Percentiles rank a stretch among this genome's conserved stretches.
phyloP scores from a whole-genome alignment of 2,113 vertebrate genomes.

The Dolichotis patagonum region DNA sequence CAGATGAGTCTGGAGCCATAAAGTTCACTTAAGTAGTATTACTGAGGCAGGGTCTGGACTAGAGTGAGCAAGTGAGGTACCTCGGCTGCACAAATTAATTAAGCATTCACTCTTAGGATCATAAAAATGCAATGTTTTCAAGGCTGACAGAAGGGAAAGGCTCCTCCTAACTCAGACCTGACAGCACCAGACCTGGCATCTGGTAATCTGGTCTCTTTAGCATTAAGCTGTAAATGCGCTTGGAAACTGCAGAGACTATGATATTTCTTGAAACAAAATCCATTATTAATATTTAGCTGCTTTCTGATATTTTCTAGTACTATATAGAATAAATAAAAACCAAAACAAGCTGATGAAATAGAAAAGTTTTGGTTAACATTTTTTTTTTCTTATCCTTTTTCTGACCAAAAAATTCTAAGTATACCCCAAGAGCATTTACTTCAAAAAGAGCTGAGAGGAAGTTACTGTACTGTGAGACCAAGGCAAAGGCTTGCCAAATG shows the following conservation, averaged over 20 bases:
- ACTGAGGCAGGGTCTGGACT: not conserved
- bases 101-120: not conserved
- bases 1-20: not conserved
- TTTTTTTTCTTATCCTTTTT: slow-evolving; percentile 8
- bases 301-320: slow-evolving; percentile 29
- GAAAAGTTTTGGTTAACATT: slow-evolving; percentile 18
- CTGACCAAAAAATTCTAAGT: slow-evolving; percentile 25
- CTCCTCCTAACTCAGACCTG: not conserved
- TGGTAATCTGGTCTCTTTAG: not conserved
- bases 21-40: not conserved
- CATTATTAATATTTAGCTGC: not conserved
- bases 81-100: not conserved
- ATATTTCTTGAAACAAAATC: slow-evolving; percentile 46
- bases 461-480: not conserved
- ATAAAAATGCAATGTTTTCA: not conserved
- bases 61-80: not conserved
- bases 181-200: not conserved
- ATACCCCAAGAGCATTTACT: not conserved
- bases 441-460: slow-evolving; percentile 3
- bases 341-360: not conserved
- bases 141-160: not conserved
- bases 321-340: slow-evolving; percentile 29
- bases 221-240: not conserved
- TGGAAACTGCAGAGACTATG: not conserved
- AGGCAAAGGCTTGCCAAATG: not conserved